Base-by-base conservation (phyloP, 2,797 vertebrate genomes). In the Ctenochaetus hawaiiensis region DNA sequence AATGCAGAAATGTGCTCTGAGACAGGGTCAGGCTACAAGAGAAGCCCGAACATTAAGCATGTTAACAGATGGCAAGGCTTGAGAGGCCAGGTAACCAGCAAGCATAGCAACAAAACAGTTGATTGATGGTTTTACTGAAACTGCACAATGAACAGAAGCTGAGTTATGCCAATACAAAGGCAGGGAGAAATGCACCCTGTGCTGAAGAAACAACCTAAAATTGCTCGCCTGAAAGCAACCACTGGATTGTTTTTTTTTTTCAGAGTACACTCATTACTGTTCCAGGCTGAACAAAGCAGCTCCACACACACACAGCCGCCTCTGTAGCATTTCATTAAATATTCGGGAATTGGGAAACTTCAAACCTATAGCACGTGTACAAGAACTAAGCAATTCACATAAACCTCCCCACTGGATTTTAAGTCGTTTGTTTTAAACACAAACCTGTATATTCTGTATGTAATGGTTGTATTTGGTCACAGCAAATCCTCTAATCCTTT, bases 1-100 rank as follows among this genome's bases (percentile, higher is more conserved):
- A 59, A 56, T 75, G 81, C 77, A 65, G 68, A 71, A 72, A 82
- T 76, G 75, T 68, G 63, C 75, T 89, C 88, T 49, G 76, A 85
- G 86, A 78, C 63, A 20, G 77, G 82, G 89, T 90, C 80, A 73
- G 78, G 77, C 80, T 80, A 80, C 82, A 81, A 85, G 72, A 79
- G 67, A 83, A 77, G 66, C 44, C 66, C 68, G 72, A 47, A 73
- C 58, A 81, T 83, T 83, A 67, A 71, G 73, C 72, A 81, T 82
- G 76, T 82, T 81, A 89, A 91, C 73, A 84, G 86, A 86, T 57
- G 77, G 81, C 65, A 86, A 80, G 84, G 61, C 77, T 65, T 79
- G 72, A 76, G 81, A 84, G 83, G 72, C 71, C 71, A 18, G 67
- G 69, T 75, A 77, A 69, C 59, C 63, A 51, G 72, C 71, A 89